phyloP scores from a whole-genome alignment of 1,140 invertebrate species.

The Oryzaephilus surinamensis region DNA sequence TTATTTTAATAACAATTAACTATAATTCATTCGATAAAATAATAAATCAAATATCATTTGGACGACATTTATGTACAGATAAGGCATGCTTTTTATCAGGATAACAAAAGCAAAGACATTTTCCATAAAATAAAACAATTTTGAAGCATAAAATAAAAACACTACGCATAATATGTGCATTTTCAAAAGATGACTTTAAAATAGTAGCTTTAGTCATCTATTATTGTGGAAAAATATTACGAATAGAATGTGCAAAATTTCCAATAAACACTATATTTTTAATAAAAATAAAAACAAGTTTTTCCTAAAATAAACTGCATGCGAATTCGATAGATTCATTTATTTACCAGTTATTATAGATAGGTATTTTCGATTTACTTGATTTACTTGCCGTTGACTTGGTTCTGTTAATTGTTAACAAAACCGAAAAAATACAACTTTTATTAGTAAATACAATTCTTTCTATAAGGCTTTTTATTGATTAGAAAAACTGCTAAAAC shows the following conservation, averaged over 20 bases:
- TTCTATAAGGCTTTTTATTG: not conserved
- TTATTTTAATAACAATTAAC: constrained; percentile 3
- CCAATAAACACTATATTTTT: not conserved
- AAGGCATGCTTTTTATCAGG: too few relatives aligned
- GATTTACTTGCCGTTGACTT: constrained; percentile 26
- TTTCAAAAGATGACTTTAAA: too few relatives aligned
- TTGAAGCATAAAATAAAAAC: too few relatives aligned
- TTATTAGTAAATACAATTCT: constrained; percentile 4
- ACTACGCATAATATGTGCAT: too few relatives aligned
- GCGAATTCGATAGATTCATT: not conserved
- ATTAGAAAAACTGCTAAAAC: not conserved
- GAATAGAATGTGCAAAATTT: constrained; percentile 7
- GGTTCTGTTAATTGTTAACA: constrained; percentile 22
- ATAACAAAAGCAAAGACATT: too few relatives aligned
- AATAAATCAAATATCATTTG: too few relatives aligned
- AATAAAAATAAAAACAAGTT: constrained; percentile 3
- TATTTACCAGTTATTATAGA: constrained; percentile 27
- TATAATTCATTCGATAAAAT: constrained; percentile 1
- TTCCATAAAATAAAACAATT: too few relatives aligned
- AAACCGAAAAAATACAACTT: constrained; percentile 1
- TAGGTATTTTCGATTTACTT: constrained; percentile 29
- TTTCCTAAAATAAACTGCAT: not conserved
- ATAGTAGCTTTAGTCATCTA: too few relatives aligned
- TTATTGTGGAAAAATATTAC: constrained; percentile 4
- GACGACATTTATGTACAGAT: too few relatives aligned